Evolutionary conservation across 2,113 vertebrate species (phyloP).

Genomic region (Leptobrachium leishanense): DNA sequence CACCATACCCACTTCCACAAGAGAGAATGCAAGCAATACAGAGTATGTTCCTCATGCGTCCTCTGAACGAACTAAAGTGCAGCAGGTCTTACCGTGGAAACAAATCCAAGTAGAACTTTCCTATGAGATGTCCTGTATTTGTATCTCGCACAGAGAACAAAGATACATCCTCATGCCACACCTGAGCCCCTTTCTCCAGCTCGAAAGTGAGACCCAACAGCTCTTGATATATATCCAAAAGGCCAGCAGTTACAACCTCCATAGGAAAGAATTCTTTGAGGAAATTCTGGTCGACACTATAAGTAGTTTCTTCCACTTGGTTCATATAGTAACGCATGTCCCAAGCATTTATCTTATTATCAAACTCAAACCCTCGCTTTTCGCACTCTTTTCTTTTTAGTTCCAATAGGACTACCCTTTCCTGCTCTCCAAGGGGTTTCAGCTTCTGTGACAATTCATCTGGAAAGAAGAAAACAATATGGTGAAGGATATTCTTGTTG

Average conservation of each 20-base stretch:
- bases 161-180: conserved; percentile 90
- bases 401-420: conserved; percentile 77
- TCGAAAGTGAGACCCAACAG: conserved; percentile 86
- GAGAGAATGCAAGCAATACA: too few relatives aligned
- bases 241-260: conserved; percentile 90
- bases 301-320: conserved; percentile 94
- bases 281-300: conserved; percentile 90
- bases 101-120: conserved; percentile 96
- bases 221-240: conserved; percentile 93
- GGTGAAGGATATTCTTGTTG: too few relatives aligned
- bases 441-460: conserved; percentile 86
- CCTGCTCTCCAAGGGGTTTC: conserved; percentile 85
- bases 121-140: conserved; percentile 67
- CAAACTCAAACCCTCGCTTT: conserved; percentile 73
- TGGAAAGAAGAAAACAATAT: conserved; percentile 51
- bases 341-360: conserved; percentile 82
- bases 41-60: too few relatives aligned
- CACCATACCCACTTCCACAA: too few relatives aligned
- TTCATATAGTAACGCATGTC: conserved; percentile 98
- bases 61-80: too few relatives aligned
- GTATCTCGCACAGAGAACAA: conserved; percentile 83
- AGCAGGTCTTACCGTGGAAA: conserved; percentile 78
- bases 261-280: conserved; percentile 96
- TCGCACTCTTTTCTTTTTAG: conserved; percentile 88
- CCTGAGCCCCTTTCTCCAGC: conserved; percentile 71